phyloP scores from a whole-genome alignment of 2,888 invertebrate species.

The Hypselothyrea guttata region DNA sequence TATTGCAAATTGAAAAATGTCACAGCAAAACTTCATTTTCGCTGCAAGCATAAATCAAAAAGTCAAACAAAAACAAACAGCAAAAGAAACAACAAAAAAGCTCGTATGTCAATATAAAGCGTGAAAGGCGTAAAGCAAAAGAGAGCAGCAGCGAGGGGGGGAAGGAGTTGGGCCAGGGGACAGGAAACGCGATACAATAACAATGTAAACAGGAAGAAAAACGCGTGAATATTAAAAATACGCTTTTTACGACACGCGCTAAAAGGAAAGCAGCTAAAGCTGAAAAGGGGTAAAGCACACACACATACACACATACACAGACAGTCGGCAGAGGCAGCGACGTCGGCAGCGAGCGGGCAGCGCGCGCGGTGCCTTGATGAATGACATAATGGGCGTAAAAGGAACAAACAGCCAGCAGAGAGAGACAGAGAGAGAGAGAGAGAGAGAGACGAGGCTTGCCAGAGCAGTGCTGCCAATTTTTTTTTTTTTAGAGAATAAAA shows the following conservation, averaged over 20 bases:
- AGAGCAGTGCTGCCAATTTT: too few relatives aligned
- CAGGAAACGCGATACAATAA: slow-evolving; percentile 3
- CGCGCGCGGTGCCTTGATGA: slow-evolving; percentile 53
- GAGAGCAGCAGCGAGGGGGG: too few relatives aligned
- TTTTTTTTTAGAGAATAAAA: too few relatives aligned
- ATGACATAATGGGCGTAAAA: slow-evolving; percentile 67
- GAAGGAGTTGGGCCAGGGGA: too few relatives aligned
- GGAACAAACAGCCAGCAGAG: slow-evolving; percentile 18
- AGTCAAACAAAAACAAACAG: slow-evolving; percentile 14
- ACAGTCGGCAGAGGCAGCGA: slow-evolving; percentile 19
- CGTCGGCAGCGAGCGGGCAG: slow-evolving; percentile 5
- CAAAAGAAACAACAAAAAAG: slow-evolving; percentile 23
- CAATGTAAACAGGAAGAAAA: slow-evolving; percentile 58
- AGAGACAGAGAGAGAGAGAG: slow-evolving; percentile 3
- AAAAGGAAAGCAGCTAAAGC: slow-evolving; percentile 11
- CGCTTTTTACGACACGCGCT: slow-evolving; percentile 46
- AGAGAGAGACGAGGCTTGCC: slow-evolving; percentile 1
- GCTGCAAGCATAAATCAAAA: slow-evolving; percentile 49
- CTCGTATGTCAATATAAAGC: too few relatives aligned
- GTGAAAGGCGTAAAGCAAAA: too few relatives aligned
- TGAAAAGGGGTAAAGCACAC: slow-evolving; percentile 30
- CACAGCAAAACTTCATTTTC: slow-evolving; percentile 31
- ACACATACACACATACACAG: too few relatives aligned
- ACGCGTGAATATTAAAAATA: slow-evolving; percentile 61
- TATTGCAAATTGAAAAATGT: slow-evolving; percentile 69